Conservation (phyloP, 2,797 vertebrate species). For the Aplochiton taeniatus region DNA sequence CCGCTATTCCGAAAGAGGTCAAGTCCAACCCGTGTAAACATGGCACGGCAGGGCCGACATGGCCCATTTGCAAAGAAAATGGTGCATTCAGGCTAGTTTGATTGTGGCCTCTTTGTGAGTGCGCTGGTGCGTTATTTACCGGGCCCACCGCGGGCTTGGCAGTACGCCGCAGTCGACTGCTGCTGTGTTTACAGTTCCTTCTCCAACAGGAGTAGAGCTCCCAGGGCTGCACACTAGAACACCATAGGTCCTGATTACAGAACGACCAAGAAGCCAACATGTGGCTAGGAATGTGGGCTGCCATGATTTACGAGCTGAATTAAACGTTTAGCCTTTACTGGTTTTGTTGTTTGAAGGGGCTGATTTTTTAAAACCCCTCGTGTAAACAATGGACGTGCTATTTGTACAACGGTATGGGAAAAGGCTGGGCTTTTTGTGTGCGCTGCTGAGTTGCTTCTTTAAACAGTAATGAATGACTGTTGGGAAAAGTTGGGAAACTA, state of each 20-base stretch:
- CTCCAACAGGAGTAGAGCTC: slow-evolving; percentile 37
- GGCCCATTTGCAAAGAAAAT: slow-evolving; percentile 60
- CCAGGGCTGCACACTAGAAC: slow-evolving; percentile 37
- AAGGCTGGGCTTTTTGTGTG: slow-evolving; percentile 5
- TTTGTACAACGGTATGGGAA: slow-evolving; percentile 23
- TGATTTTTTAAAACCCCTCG: slow-evolving; percentile 41
- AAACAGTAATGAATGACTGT: too few species aligned
- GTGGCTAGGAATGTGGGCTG: slow-evolving; percentile 30
- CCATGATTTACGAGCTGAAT: slow-evolving; percentile 45
- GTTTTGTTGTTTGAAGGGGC: slow-evolving; percentile 44
- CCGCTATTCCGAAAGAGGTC: slow-evolving; percentile 42
- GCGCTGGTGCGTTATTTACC: slow-evolving; percentile 34
- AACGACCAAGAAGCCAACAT: slow-evolving; percentile 40
- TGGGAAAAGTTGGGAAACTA: too few species aligned
- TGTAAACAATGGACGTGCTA: slow-evolving; percentile 35
- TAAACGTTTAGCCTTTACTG: slow-evolving; percentile 29
- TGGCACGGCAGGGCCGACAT: slow-evolving; percentile 37
- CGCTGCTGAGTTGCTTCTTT: not conserved
- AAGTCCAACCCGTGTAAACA: slow-evolving; percentile 53
- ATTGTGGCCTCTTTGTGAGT: slow-evolving; percentile 44
- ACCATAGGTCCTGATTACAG: slow-evolving; percentile 50
- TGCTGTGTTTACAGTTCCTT: slow-evolving; percentile 50
- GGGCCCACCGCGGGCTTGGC: slow-evolving; percentile 16
- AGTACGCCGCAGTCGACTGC: slow-evolving; percentile 19
- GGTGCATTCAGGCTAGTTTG: slow-evolving; percentile 41